These are phyloP conservation scores for Trypoxylon attenuatum DNA, from an alignment of 2,888 invertebrate species.

Conservation along the genomic window DNA sequence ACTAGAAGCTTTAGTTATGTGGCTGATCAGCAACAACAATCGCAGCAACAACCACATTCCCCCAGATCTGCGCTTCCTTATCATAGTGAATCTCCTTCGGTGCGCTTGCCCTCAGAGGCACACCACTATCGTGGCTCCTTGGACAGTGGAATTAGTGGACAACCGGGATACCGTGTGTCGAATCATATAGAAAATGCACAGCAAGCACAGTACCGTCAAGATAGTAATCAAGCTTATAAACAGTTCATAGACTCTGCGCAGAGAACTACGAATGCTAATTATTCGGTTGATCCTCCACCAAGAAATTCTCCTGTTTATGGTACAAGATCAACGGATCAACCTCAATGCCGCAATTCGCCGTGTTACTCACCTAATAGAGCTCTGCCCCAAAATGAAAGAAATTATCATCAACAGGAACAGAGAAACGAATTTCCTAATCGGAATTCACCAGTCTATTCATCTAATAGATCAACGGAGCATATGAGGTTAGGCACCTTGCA, in stretches of 20 bases:
- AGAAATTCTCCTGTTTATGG: slow-evolving; percentile 66
- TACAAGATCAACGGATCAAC: slow-evolving; percentile 47
- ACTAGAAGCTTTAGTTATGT: slow-evolving; percentile 59
- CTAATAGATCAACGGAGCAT: slow-evolving; percentile 59
- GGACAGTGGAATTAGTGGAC: slow-evolving; percentile 45
- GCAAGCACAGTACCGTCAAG: slow-evolving; percentile 58
- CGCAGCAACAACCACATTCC: slow-evolving; percentile 45
- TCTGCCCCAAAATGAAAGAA: slow-evolving; percentile 49
- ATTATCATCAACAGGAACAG: slow-evolving; percentile 55
- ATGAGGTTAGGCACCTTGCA: slow-evolving; percentile 51
- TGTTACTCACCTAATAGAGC: slow-evolving; percentile 54
- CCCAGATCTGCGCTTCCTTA: slow-evolving; percentile 63
- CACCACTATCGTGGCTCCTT: slow-evolving; percentile 64
- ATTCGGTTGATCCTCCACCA: slow-evolving; percentile 58
- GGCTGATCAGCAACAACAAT: slow-evolving; percentile 59
- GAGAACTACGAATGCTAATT: slow-evolving; percentile 50
- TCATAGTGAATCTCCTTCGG: slow-evolving; percentile 65
- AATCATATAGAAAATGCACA: slow-evolving; percentile 57
- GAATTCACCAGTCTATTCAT: slow-evolving; percentile 64
- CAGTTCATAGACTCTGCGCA: slow-evolving; percentile 59
- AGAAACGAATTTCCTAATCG: slow-evolving; percentile 59
- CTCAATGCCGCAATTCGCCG: slow-evolving; percentile 58
- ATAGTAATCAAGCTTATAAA: slow-evolving; percentile 62
- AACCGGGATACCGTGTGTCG: slow-evolving; percentile 55
- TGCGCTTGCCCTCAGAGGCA: slow-evolving; percentile 62